Percentiles rank a stretch among this genome's conserved stretches.
Evolutionary conservation across 2,797 vertebrate species (phyloP).

Genomic region (Poliocrania exsul): DNA sequence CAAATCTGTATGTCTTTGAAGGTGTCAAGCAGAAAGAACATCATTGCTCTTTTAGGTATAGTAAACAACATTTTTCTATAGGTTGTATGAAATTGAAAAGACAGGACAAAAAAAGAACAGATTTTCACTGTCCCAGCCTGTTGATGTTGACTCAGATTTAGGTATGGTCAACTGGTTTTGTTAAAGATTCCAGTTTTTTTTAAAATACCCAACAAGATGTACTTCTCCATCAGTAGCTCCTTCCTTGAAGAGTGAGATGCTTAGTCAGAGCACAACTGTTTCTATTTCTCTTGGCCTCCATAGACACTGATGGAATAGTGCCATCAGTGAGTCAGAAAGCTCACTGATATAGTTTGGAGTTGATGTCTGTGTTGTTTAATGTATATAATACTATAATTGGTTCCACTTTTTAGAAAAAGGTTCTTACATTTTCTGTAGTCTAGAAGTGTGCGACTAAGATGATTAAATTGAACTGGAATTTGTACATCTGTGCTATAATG

Average conservation of each 20-base stretch:
- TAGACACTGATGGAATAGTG: not conserved
- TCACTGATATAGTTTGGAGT: not conserved
- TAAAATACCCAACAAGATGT: not conserved
- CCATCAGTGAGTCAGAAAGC: not conserved
- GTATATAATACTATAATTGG: not conserved
- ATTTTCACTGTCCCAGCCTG: not conserved
- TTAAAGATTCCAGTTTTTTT: not conserved
- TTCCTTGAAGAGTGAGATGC: not conserved
- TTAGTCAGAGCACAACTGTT: not conserved
- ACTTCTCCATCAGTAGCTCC: not conserved
- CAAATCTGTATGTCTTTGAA: not conserved
- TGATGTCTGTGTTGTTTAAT: not conserved
- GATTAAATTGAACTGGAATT: not conserved
- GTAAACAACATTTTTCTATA: not conserved
- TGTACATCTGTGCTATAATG: fast-evolving
- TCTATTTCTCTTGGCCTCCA: not conserved
- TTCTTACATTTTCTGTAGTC: not conserved
- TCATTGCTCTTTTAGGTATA: not conserved
- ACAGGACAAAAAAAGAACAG: not conserved
- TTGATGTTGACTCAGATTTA: not conserved
- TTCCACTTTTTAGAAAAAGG: not conserved
- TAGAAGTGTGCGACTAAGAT: not conserved
- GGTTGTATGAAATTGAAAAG: not conserved
- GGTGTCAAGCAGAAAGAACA: not conserved
- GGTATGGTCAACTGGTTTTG: not conserved